Percentiles rank a stretch among this genome's conserved stretches.
These are phyloP conservation scores for Cynopterus sphinx DNA, from an alignment of 2,797 vertebrate genomes.

Conservation along the genomic window DNA sequence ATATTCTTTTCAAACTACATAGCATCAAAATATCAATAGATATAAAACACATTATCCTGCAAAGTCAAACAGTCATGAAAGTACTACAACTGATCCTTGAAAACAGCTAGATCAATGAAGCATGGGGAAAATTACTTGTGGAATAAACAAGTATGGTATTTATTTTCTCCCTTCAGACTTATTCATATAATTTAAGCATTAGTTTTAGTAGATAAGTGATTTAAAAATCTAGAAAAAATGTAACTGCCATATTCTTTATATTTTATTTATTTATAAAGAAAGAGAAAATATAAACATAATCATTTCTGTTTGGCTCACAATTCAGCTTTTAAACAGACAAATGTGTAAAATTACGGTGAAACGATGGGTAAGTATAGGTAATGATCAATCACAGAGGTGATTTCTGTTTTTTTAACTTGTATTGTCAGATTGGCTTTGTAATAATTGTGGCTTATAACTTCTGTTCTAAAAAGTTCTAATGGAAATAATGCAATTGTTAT, in stretches of 20 bases:
- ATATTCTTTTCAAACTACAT: background rate
- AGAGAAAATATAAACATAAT: constrained; percentile 65
- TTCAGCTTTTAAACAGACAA: constrained; percentile 56
- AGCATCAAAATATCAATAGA: background rate
- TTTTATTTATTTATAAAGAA: constrained; percentile 61
- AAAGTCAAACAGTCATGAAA: background rate
- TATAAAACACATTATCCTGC: background rate
- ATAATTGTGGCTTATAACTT: constrained; percentile 36
- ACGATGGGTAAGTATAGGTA: constrained; percentile 45
- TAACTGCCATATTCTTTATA: background rate
- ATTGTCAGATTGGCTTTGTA: background rate
- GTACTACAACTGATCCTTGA: background rate
- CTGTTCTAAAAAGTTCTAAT: constrained; percentile 34
- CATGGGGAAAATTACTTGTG: background rate
- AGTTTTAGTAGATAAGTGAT: background rate
- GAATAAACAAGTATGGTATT: background rate
- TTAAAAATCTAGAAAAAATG: background rate
- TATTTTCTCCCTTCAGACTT: background rate
- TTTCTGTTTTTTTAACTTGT: constrained; percentile 43
- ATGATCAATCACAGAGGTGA: constrained; percentile 40
- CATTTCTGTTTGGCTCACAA: constrained; percentile 14
- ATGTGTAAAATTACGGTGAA: constrained; percentile 50
- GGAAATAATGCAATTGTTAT: constrained; percentile 24
- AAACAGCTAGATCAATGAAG: background rate
- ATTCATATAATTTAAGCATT: background rate